Evolutionary conservation across 2,113 vertebrate genomes (phyloP), one percentile per base, ranked within the genome.

Genomic region (Gopherus evgoodei): DNA sequence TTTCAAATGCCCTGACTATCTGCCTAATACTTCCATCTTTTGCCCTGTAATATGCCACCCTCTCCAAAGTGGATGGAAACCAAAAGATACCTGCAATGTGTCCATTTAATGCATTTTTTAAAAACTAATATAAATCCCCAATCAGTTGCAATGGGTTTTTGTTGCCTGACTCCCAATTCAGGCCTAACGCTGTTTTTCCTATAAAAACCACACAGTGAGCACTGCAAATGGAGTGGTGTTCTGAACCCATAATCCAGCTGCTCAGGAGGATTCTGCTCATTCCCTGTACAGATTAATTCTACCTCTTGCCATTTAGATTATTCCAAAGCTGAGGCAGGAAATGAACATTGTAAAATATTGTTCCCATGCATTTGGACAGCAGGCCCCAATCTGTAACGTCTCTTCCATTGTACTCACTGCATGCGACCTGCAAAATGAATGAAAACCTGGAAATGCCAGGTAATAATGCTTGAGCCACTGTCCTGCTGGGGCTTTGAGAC

Each of bases 1-100:
- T 80, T 81, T 59, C 21, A 86, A 62, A 79, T 72, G 84, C 69
- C 80, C 82, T 82, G 89, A 49, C 31, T 75, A 83, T 89, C 69
- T 93, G 53, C 42, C 22, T 42, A 0, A 44, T 75, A 24, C 29
- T 88, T 3, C 0, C 47, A 69, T 59, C 47, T 59, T 9, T 8
- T 79, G 25, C 2, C 4, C 59, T 95, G 57, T 75, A 65, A 0
- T 14, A 57, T 83, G 79, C 75, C 17, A 47, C 0, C 50, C 6
- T 83, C 84, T 93, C 49, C 75, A 80, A 85, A 47, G 17, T 65
- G 11, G 11, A 54, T 19, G 27, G 3, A 91, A 91, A 52, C 57
- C 6, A 3, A 0, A 5, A 83, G 52, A 5, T 29, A 42, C 57
- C 16, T 49, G 27, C 54, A 35, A 50, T n/a, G 5, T 42, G 79